Evolutionary conservation across 2,888 invertebrate genomes (phyloP), one percentile per base, ranked within the genome.

Genomic region (Dynastes grantii): DNA sequence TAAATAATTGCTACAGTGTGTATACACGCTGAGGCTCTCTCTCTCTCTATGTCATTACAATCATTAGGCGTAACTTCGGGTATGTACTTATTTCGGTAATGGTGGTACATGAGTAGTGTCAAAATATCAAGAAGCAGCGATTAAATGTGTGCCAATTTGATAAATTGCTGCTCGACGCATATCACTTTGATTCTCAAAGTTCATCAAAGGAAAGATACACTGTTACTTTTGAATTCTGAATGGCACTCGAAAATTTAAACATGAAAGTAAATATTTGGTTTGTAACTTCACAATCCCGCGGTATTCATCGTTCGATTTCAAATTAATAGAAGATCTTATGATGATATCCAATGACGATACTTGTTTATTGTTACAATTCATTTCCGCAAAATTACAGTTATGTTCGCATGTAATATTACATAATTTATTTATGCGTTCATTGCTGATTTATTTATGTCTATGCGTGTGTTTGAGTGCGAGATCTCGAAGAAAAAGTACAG

Each of bases 361-460:
- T 45, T 68, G 68, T 51, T 68, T 68, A 49, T 49, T 65, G 37
- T 1, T 68, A 29, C 32, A 9, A 51, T 68, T 11, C 22, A 51
- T 51, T 68, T 68, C 68, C 68, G 68, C 32, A 49, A 68, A 53
- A 29, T 68, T 68, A 53, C 29, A 68, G 68, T 29, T 53, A 40
- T 16, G 29, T 29, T 11, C 11, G 5, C 11, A 61, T 27, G 29
- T 61, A 61, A 61, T 61, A 61, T 1, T 29, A 63, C 9, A 45
- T 9, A 45, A 45, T 55, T 55, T 55, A 55, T 55, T 55, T 55
- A 55, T 11, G 16, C 13, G 55, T 16, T 11, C n/a, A 8, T 11
- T 45, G 11, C 22, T 55, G 8, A 55, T 55, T 22, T 55, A 55
- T 55, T 16, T 55, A 22, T 55, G 11, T n/a, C 27, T 68, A n/a